Conservation (phyloP, 2,113 vertebrate species). For the Hippopotamus amphibius region DNA sequence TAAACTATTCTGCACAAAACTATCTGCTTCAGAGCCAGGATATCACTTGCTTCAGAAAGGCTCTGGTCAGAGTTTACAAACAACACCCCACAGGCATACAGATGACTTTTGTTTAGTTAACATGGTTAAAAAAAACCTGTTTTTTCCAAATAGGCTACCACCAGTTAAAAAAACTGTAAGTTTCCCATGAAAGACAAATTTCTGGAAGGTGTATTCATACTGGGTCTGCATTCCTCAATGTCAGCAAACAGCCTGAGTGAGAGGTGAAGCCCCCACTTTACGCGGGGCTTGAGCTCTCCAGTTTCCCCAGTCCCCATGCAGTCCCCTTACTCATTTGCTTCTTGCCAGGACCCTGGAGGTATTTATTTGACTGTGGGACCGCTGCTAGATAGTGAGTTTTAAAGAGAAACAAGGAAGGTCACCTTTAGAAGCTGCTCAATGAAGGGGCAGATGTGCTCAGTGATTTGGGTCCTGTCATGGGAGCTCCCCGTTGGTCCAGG, state of each 20-base stretch:
- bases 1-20: background rate
- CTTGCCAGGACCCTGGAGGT: background rate
- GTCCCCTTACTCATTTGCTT: background rate
- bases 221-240: background rate
- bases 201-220: background rate
- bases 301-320: fast-evolving
- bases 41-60: background rate
- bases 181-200: background rate
- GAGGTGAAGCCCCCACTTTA: fast-evolving
- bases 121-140: background rate
- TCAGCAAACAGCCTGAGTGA: background rate
- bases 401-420: background rate
- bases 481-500: background rate
- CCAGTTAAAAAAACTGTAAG: background rate
- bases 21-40: background rate
- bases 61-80: background rate
- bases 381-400: background rate
- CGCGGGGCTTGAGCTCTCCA: background rate
- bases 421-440: background rate
- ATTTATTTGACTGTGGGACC: background rate
- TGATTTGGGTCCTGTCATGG: background rate
- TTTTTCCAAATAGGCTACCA: background rate
- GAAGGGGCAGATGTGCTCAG: background rate
- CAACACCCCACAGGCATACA: fast-evolving
- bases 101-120: background rate